Base-by-base conservation (phyloP, 2,888 invertebrate genomes). In the Ophion slaviceki region DNA sequence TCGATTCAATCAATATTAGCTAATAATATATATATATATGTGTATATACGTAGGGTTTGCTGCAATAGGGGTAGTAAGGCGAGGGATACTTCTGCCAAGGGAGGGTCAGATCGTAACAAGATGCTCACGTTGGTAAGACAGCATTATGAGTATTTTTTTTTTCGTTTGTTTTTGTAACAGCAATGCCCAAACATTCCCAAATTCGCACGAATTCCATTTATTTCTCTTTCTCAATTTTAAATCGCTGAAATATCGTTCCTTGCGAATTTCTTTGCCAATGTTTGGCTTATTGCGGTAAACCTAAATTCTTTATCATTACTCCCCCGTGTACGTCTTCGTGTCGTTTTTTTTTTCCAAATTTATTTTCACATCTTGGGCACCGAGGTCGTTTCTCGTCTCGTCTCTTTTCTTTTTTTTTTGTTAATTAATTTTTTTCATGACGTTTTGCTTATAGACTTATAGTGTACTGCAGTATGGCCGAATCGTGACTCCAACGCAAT, bases 321-420 rank as follows among this genome's bases (percentile, higher is more conserved):
- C 89, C 90, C 91, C 90, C 88, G 89, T 88, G 88, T 90, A 91
- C 91, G 91, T 91, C 91, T 91, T 91, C 91, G 91, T 90, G 90
- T 91, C 91, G 91, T 89, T 75, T 85, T 82, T 85, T 82, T 59
- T 67, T 71, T 64, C 68, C 14, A 53, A 53, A 53, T 53, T 17
- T 53, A 17, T 53, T 53, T 53, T 53, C 14, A 53, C 11, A 40
- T 40, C 40, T 40, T 67, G 74, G 67, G 76, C 76, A 72, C 71
- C 59, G 75, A 86, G 67, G 83, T 85, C 70, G 68, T 71, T 71
- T 72, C 47, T 80, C 40, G 45, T 71, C 0, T 53, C 17, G 17
- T 24, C 57, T 36, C 17, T 11, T 67, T 76, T 20, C 53, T 7
- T 76, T 10, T 57, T 53, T 68, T 40, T 71, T 45, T 59, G 2